phyloP scores from a whole-genome alignment of 2,113 vertebrate species.

The Tapirus terrestris region DNA sequence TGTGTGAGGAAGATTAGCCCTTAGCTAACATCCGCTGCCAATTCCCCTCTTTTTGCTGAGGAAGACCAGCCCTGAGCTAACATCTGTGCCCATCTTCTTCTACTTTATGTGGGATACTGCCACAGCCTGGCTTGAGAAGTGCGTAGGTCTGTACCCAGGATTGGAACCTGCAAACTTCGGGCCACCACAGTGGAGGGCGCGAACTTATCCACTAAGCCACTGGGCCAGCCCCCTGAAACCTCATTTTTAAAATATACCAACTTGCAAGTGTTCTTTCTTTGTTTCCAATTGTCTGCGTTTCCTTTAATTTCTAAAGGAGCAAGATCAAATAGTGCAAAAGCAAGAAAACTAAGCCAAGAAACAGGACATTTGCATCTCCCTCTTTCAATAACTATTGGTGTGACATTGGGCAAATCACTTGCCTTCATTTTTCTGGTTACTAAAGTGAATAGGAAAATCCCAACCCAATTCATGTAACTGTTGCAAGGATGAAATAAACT shows the following conservation, averaged over 20 bases:
- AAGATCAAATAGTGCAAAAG: not conserved
- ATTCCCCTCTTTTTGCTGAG: too few relatives aligned
- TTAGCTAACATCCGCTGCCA: too few relatives aligned
- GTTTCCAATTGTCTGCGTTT: not conserved
- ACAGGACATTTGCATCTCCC: not conserved
- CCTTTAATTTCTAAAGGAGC: constrained; percentile 33
- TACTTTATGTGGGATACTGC: too few relatives aligned
- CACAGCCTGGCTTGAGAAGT: too few relatives aligned
- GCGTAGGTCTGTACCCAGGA: too few relatives aligned
- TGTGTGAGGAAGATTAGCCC: too few relatives aligned
- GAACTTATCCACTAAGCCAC: too few relatives aligned
- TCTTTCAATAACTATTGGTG: not conserved
- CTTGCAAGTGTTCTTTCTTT: not conserved
- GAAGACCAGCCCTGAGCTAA: too few relatives aligned
- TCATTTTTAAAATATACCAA: not conserved
- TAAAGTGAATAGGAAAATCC: not conserved
- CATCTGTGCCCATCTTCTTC: too few relatives aligned
- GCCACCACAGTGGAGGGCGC: too few relatives aligned
- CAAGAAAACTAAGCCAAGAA: not conserved
- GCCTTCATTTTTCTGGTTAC: not conserved
- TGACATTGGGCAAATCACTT: not conserved
- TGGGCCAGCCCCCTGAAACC: not conserved
- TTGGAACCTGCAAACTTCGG: too few relatives aligned
- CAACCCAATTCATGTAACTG: not conserved
- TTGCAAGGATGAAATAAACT: constrained; percentile 19